Evolutionary conservation across 2,113 vertebrate genomes (phyloP), one percentile per base, ranked within the genome.

Genomic region (Oreochromis spilurus): DNA sequence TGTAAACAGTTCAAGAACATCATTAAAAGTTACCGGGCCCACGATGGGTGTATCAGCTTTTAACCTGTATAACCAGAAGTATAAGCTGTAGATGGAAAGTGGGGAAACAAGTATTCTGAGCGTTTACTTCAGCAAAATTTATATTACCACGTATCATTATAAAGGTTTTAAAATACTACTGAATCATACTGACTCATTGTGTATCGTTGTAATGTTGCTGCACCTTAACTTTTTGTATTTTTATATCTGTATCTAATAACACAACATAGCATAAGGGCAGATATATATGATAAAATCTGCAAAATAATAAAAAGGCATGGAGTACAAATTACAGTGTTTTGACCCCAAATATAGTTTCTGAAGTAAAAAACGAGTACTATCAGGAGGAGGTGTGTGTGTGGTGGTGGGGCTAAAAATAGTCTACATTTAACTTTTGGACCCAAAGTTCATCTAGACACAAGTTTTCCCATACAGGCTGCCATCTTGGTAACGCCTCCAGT

Each of bases 301-400:
- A 45, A 72, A 11, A 45, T 43, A 70, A 70, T 29, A 48, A 72
- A 72, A 48, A 17, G 40, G 0, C n/a, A 48, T 0, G 4, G 40
- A 4, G 70, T 19, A 48, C 40, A 75, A 11, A 17, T 16, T 43
- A 9, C 65, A 43, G 2, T 6, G 36, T 70, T 70, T 0, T 48
- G 24, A 0, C 5, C 43, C 24, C 4, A 40, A 21, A 75, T 50
- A 50, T 50, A 0, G 9, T 50, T 75, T 50, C 70, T 50, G 9
- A 7, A 11, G 24, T 75, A 72, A 0, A 7, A 12, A 50, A 19
- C 16, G 9, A 62, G 58, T 36, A 12, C 4, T 21, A 13, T 38
- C 19, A 2, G 19, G 34, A 5, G 60, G 31, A 65, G 10, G 34
- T 65, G 60, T 55, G 52, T 62, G 58, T 58, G 55, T 57, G 54